phyloP scores from a whole-genome alignment of 2,888 invertebrate species.

The Ornithoptera priamus region DNA sequence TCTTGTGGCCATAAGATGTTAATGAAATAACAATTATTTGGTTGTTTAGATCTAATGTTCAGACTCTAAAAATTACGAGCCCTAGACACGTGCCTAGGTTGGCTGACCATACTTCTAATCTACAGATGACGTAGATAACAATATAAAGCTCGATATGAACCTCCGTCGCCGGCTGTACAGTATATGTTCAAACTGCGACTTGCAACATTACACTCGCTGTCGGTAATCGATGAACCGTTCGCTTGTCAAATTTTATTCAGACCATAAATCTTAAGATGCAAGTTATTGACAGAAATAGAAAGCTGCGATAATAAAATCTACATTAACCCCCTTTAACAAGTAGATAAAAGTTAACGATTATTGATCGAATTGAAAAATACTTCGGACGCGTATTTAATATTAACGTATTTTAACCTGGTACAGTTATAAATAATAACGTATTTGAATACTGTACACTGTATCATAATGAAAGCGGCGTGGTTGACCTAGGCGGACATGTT shows the following conservation, averaged over 20 bases:
- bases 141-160: background rate
- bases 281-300: constrained; percentile 26
- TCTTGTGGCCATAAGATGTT: too few relatives aligned
- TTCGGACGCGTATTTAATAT: background rate
- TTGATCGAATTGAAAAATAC: constrained; percentile 2
- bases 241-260: constrained; percentile 26
- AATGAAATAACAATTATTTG: too few relatives aligned
- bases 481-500: too few relatives aligned
- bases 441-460: background rate
- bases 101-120: too few relatives aligned
- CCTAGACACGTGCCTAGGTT: too few relatives aligned
- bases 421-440: background rate
- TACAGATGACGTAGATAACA: too few relatives aligned
- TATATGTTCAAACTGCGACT: constrained; percentile 2
- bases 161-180: constrained; percentile 6
- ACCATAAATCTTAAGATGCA: constrained; percentile 19
- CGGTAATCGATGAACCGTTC: background rate
- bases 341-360: constrained; percentile 7
- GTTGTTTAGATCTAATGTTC: too few relatives aligned
- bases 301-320: constrained; percentile 18
- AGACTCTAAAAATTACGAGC: too few relatives aligned
- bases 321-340: constrained; percentile 17
- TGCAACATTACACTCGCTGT: constrained; percentile 7
- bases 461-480: too few relatives aligned
- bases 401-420: background rate